phyloP scores from a whole-genome alignment of 2,888 invertebrate species.

The Mythimna ferrago region DNA sequence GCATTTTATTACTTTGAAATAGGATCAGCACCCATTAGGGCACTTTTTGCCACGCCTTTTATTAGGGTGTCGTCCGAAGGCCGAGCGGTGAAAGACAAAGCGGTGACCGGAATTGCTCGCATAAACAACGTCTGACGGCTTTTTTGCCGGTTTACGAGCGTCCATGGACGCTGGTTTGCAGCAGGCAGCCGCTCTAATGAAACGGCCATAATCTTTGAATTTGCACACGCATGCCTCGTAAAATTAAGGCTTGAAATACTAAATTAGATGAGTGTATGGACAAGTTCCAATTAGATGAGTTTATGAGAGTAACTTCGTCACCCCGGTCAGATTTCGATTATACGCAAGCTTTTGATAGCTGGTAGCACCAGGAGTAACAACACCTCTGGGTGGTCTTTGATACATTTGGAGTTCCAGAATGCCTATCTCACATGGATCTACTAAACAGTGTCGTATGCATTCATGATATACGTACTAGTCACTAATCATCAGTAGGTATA shows the following conservation, averaged over 20 bases:
- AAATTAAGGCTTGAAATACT: constrained; percentile 28
- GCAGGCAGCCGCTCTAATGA: constrained; percentile 57
- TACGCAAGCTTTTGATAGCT: not conserved
- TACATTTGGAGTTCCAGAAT: not conserved
- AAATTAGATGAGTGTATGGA: constrained; percentile 27
- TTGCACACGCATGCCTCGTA: constrained; percentile 45
- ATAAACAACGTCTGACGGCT: constrained; percentile 89
- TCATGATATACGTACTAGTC: no score
- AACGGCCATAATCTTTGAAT: constrained; percentile 49
- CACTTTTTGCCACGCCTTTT: constrained; percentile 89
- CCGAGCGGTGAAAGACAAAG: constrained; percentile 88
- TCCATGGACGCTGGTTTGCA: constrained; percentile 57
- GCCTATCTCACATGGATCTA: no score
- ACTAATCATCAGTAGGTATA: not conserved
- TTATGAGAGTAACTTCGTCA: constrained; percentile 17
- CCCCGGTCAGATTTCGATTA: not conserved
- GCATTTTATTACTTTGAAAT: constrained; percentile 89
- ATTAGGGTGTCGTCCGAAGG: constrained; percentile 90
- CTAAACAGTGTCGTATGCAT: not conserved
- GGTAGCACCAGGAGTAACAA: no score
- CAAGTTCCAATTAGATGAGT: constrained; percentile 26
- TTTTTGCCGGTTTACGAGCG: constrained; percentile 84
- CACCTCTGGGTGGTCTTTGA: not conserved
- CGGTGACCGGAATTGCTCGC: constrained; percentile 85
- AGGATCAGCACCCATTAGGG: constrained; percentile 88